Evolutionary conservation across 2,888 invertebrate genomes (phyloP).

Genomic region (Mythimna impura): DNA sequence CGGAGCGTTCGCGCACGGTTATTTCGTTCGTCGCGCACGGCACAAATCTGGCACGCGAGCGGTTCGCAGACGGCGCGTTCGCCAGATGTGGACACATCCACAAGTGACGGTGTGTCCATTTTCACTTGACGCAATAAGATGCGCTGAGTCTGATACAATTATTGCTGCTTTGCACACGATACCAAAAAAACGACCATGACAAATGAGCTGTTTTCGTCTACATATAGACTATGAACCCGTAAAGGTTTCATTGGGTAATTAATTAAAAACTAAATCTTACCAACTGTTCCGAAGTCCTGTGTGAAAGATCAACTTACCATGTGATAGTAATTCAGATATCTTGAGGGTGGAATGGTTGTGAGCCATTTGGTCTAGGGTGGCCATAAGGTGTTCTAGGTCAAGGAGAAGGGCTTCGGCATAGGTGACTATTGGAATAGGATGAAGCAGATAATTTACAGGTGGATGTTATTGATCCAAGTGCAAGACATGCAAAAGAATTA

Average conservation of each 20-base stretch:
- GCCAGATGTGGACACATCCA: too few species aligned
- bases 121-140: neutral
- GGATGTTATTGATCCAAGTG: conserved; percentile 86
- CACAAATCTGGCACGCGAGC: too few species aligned
- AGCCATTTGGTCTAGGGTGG: conserved; percentile 90
- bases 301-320: conserved; percentile 82
- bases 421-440: conserved; percentile 85
- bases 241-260: conserved; percentile 7
- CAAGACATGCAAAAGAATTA: conserved; percentile 90
- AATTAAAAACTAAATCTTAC: conserved; percentile 46
- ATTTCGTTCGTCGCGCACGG: too few species aligned
- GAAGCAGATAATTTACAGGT: conserved; percentile 82
- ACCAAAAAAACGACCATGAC: neutral
- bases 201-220: neutral
- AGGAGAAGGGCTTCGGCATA: conserved; percentile 90
- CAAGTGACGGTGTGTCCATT: neutral
- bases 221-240: conserved; percentile 9
- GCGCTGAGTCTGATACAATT: neutral
- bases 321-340: conserved; percentile 88
- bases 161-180: neutral
- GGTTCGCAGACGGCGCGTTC: too few species aligned
- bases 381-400: conserved; percentile 90
- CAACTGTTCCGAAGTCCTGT: conserved; percentile 30
- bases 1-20: too few species aligned
- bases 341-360: conserved; percentile 89